Conservation (phyloP, 2,797 vertebrate genomes). For the Lindbergichthys nudifrons region DNA sequence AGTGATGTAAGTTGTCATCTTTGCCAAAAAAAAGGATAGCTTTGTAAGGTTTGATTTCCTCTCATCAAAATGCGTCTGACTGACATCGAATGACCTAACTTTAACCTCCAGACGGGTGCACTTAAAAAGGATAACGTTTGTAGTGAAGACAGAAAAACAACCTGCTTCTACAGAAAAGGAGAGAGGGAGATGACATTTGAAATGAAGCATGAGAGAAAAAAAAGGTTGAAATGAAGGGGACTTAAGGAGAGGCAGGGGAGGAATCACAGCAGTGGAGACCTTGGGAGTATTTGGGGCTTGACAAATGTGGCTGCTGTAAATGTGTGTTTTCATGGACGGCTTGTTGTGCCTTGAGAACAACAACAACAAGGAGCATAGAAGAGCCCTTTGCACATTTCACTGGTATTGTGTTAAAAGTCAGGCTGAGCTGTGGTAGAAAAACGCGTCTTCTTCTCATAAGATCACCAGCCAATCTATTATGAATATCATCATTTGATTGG, state of each 20-base stretch:
- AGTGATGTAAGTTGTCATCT: conserved; percentile 20
- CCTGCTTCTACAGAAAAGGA: neutral
- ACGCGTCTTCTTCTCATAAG: neutral
- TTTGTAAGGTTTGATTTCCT: conserved; percentile 2
- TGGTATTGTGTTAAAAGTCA: neutral
- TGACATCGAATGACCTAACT: neutral
- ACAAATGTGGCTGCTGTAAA: conserved; percentile 40
- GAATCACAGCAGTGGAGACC: conserved; percentile 18
- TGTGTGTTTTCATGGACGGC: conserved; percentile 18
- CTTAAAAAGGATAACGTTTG: neutral
- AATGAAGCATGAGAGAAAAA: conserved; percentile 18
- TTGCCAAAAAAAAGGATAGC: conserved; percentile 14
- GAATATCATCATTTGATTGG: neutral
- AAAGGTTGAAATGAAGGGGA: conserved; percentile 11
- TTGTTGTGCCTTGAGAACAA: conserved; percentile 24
- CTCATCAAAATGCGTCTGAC: conserved; percentile 18
- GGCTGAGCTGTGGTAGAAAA: neutral
- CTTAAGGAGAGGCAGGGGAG: neutral
- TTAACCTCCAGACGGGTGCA: conserved; percentile 14
- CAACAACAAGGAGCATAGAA: conserved; percentile 10
- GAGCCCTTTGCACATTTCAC: conserved; percentile 16
- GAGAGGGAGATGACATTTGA: neutral
- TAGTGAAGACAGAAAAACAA: conserved; percentile 1
- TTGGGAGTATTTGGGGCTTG: conserved; percentile 39
- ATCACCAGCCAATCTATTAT: neutral